phyloP scores from a whole-genome alignment of 2,113 vertebrate genomes.

The Physeter macrocephalus region DNA sequence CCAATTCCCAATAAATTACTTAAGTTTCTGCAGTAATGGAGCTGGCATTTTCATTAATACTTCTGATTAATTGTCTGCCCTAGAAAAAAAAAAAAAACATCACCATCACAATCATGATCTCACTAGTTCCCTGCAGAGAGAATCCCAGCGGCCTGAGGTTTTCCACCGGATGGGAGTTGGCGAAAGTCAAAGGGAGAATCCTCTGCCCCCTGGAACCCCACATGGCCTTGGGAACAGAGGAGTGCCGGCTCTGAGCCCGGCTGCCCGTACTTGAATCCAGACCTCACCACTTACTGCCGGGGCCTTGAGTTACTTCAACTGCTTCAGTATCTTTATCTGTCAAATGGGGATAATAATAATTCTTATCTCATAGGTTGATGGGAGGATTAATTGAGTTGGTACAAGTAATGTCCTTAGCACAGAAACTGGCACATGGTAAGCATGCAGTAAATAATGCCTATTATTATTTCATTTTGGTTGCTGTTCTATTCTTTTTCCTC shows the following conservation, averaged over 20 bases:
- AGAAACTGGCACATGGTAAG: background rate
- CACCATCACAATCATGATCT: background rate
- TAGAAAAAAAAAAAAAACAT: background rate
- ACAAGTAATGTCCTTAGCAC: background rate
- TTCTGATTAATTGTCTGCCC: conserved; percentile 56
- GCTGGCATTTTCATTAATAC: conserved; percentile 64
- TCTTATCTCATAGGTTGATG: background rate
- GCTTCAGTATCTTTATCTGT: background rate
- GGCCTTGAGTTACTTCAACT: background rate
- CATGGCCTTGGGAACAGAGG: background rate
- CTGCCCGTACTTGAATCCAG: background rate
- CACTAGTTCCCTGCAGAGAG: background rate
- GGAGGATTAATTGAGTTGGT: background rate
- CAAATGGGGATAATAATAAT: background rate
- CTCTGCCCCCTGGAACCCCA: background rate
- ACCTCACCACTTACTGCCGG: background rate
- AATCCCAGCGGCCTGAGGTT: background rate
- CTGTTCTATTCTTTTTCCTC: background rate
- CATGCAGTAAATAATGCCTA: background rate
- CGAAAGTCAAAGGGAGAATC: background rate
- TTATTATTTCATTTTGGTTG: no score
- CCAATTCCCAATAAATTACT: conserved; percentile 65
- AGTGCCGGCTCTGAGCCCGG: background rate
- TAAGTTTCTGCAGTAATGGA: conserved; percentile 57
- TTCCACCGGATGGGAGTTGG: background rate